phyloP scores from a whole-genome alignment of 1,140 invertebrate genomes.

The Rhyacophila brunnea region DNA sequence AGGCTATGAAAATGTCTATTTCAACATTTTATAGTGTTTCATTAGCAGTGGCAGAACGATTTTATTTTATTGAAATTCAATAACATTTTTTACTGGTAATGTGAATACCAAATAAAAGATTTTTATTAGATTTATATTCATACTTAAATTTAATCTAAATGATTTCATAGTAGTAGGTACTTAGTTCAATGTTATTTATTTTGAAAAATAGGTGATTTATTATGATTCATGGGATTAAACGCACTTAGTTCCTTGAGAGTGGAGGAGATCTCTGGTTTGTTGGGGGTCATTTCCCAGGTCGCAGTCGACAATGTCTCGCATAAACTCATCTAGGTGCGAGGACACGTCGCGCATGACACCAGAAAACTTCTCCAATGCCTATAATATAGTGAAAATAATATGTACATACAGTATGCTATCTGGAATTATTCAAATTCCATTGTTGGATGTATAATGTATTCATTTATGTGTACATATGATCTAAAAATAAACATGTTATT shows the following conservation, averaged over 20 bases:
- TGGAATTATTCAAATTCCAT: no score
- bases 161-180: not conserved
- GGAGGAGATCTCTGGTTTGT: slow-evolving; percentile 56
- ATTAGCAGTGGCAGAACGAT: no score
- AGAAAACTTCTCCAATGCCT: slow-evolving; percentile 94
- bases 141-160: not conserved
- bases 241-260: slow-evolving; percentile 53
- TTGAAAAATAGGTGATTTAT: not conserved
- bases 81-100: no score
- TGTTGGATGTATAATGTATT: no score
- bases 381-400: slow-evolving; percentile 39
- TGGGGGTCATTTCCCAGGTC: slow-evolving; percentile 55
- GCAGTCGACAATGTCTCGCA: slow-evolving; percentile 72
- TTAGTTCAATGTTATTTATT: not conserved
- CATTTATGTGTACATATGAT: no score
- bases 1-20: no score
- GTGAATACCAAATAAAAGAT: no score
- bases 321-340: slow-evolving; percentile 78
- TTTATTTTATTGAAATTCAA: no score
- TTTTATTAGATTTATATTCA: no score
- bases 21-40: no score
- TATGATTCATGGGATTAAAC: not conserved
- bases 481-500: no score
- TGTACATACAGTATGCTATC: no score
- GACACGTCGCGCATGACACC: slow-evolving; percentile 86